A percentile compares a stretch with the other conserved stretches of the same genome.
Evolutionary conservation across 1,140 invertebrate genomes (phyloP).

Genomic region (Bombyx mandarina): DNA sequence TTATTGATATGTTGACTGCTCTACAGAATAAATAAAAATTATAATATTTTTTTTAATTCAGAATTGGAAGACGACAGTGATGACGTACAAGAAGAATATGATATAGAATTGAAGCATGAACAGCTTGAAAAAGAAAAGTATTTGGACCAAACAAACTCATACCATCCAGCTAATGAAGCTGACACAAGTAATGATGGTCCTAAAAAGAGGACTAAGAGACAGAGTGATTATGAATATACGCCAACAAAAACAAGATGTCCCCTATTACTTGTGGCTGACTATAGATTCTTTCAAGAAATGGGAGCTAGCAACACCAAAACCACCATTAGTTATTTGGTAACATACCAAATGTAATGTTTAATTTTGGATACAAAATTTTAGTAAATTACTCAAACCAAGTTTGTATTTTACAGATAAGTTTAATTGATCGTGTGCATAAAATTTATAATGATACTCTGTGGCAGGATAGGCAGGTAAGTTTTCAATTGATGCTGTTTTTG

Average conservation of each 20-base stretch:
- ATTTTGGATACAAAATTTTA: too few relatives aligned
- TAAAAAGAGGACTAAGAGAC: conserved; percentile 70
- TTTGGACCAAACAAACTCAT: conserved; percentile 13
- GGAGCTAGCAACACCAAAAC: conserved; percentile 94
- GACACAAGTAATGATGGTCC: conserved; percentile 12
- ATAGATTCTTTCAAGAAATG: conserved; percentile 96
- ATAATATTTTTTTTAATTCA: not conserved
- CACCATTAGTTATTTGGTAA: conserved; percentile 95
- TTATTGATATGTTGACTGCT: too few relatives aligned
- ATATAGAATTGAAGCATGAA: conserved; percentile 45
- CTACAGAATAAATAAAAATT: too few relatives aligned
- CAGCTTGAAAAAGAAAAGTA: conserved; percentile 64
- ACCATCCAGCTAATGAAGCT: conserved; percentile 9
- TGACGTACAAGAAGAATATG: conserved; percentile 42
- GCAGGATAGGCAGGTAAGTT: conserved; percentile 81
- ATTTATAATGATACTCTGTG: conserved; percentile 95
- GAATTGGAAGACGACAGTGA: conserved; percentile 69
- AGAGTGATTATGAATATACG: conserved; percentile 88
- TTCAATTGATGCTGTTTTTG: conserved; percentile 2
- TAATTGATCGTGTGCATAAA: conserved; percentile 94
- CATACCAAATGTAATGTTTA: conserved; percentile 6
- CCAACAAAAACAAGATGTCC: conserved; percentile 94
- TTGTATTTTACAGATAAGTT: conserved; percentile 79
- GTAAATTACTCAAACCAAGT: too few relatives aligned
- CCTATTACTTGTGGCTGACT: conserved; percentile 93